Percentiles rank a stretch among this genome's conserved stretches.
Evolutionary conservation across 2,797 vertebrate species (phyloP).

Genomic region (Tamandua tetradactyla): DNA sequence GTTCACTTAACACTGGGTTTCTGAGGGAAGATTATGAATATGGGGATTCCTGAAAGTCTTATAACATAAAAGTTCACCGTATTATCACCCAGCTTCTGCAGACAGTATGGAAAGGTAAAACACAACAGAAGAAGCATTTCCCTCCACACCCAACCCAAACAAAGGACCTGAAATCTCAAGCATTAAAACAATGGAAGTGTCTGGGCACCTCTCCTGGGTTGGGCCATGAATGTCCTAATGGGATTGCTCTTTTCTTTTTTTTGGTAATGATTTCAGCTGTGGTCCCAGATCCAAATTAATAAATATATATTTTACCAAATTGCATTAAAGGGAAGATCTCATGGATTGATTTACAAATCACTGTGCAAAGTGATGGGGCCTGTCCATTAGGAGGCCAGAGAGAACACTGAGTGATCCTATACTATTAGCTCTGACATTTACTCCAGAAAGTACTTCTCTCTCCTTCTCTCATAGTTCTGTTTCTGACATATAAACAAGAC

Average conservation of each 20-base stretch:
- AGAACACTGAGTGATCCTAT: background rate
- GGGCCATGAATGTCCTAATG: background rate
- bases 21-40: background rate
- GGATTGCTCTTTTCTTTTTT: slow-evolving; percentile 12
- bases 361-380: background rate
- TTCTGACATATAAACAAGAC: slow-evolving; percentile 52
- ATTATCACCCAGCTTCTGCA: background rate
- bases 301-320: background rate
- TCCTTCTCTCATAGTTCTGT: slow-evolving; percentile 29
- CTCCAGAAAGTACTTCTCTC: slow-evolving; percentile 4
- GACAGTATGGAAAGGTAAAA: background rate
- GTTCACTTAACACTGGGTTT: background rate
- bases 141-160: background rate
- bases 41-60: background rate
- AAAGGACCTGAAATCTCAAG: background rate
- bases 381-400: background rate
- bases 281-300: slow-evolving; percentile 41
- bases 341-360: slow-evolving; percentile 41
- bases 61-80: background rate
- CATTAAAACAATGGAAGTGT: background rate
- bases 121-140: background rate
- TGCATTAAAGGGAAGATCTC: background rate
- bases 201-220: background rate
- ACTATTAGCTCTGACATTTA: slow-evolving; percentile 58
- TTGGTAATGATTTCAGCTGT: slow-evolving; percentile 20